Percentiles rank a stretch among this genome's conserved stretches.
These are phyloP conservation scores for Suncus etruscus DNA, from an alignment of 2,113 vertebrate genomes.

Conservation along the genomic window DNA sequence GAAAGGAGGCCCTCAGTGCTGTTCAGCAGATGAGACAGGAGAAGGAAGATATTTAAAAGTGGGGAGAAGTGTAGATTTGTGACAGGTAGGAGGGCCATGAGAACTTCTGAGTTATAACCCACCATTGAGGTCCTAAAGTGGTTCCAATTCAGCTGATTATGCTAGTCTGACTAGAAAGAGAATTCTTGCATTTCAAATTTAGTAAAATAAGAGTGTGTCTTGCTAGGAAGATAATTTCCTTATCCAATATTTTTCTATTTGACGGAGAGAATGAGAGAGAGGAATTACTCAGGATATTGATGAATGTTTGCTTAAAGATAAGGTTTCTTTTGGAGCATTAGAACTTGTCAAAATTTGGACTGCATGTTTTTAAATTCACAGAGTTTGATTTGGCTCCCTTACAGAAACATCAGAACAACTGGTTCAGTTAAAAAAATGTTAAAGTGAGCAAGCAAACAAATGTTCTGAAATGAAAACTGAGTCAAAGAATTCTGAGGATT, in stretches of 20 bases:
- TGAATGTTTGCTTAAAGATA: conserved; percentile 68
- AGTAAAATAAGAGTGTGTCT: conserved; percentile 41
- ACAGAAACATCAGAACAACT: conserved; percentile 33
- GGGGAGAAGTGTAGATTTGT: too few relatives aligned
- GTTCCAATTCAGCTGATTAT: neutral
- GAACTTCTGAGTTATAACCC: neutral
- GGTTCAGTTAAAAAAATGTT: neutral
- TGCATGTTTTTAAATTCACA: conserved; percentile 35
- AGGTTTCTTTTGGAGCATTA: conserved; percentile 58
- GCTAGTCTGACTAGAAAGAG: neutral
- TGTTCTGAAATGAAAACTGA: conserved; percentile 8
- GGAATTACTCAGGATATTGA: conserved; percentile 55
- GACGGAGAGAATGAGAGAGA: neutral
- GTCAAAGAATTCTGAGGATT: neutral
- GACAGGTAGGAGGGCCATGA: neutral
- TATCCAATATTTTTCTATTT: neutral
- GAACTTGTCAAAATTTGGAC: conserved; percentile 60
- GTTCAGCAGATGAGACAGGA: neutral
- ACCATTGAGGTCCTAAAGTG: neutral
- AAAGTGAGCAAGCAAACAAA: neutral
- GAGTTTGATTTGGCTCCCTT: conserved; percentile 63
- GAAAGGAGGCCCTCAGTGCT: neutral
- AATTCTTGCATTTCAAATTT: conserved; percentile 22
- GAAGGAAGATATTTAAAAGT: neutral
- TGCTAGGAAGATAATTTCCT: conserved; percentile 30